Percentiles rank a stretch among this genome's conserved stretches.
These are phyloP conservation scores for Neostethus bicornis DNA, from an alignment of 2,797 vertebrate genomes.

Conservation along the genomic window DNA sequence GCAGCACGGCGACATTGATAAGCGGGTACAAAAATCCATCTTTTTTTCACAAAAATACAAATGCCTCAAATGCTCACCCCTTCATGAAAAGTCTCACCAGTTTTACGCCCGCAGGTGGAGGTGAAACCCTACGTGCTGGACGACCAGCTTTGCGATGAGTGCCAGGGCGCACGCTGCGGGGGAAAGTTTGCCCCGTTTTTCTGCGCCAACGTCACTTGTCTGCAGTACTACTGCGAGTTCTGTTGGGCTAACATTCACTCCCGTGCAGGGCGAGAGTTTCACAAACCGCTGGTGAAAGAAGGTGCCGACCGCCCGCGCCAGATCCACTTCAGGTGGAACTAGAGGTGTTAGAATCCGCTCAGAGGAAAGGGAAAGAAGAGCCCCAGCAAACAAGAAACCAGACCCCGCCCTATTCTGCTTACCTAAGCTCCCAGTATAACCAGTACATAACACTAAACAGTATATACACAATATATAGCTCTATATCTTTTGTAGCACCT, in stretches of 20 bases:
- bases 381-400: constrained; percentile 81
- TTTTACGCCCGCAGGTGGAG: constrained; percentile 85
- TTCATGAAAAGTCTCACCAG: neutral
- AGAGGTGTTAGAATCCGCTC: constrained; percentile 69
- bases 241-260: constrained; percentile 99
- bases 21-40: constrained; percentile 83
- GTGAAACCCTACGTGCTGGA: constrained; percentile 98
- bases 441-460: constrained; percentile 83
- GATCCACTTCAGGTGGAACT: constrained; percentile 99
- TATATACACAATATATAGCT: constrained; percentile 74
- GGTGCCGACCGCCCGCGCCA: constrained; percentile 97
- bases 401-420: constrained; percentile 86
- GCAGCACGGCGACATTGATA: constrained; percentile 98
- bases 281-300: constrained; percentile 99
- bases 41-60: no score
- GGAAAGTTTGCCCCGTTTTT: constrained; percentile 98
- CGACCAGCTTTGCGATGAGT: constrained; percentile 98
- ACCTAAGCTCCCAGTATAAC: constrained; percentile 89
- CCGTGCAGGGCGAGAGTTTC: constrained; percentile 97
- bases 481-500: constrained; percentile 97
- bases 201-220: constrained; percentile 98
- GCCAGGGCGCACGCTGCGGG: constrained; percentile 95
- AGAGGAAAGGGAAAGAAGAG: constrained; percentile 72
- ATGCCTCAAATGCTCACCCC: no score
- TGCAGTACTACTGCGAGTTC: constrained; percentile 99